A percentile compares a stretch with the other conserved stretches of the same genome.
phyloP scores from a whole-genome alignment of 2,113 vertebrate species.

The Chaenocephalus aceratus region DNA sequence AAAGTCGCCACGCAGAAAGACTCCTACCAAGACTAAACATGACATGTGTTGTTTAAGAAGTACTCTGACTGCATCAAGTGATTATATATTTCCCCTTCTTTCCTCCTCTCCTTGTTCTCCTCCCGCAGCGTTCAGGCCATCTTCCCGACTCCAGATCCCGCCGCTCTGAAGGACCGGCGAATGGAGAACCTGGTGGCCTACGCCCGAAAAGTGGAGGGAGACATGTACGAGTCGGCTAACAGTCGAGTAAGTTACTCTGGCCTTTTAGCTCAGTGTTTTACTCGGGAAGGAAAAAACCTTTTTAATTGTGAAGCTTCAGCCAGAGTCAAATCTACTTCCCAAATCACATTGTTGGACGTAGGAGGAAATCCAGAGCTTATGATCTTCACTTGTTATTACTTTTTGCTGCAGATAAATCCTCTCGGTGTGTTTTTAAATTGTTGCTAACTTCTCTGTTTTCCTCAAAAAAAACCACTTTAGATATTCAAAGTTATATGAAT shows the following conservation, averaged over 20 bases:
- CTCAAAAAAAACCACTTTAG: too few species aligned
- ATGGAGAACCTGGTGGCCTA: slow-evolving; percentile 99
- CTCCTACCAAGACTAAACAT: too few species aligned
- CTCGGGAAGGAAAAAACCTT: background rate
- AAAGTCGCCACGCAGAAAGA: background rate
- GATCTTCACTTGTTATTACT: too few species aligned
- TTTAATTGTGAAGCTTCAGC: background rate
- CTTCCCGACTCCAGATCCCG: slow-evolving; percentile 97
- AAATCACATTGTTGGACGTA: background rate
- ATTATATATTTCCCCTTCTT: background rate
- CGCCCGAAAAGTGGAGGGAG: slow-evolving; percentile 97
- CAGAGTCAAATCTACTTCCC: background rate
- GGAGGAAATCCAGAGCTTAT: too few species aligned
- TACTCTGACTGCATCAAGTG: background rate
- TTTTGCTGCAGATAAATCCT: background rate
- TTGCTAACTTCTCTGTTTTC: too few species aligned
- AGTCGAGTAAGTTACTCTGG: slow-evolving; percentile 86
- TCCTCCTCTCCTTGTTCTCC: background rate
- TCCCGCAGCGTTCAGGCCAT: slow-evolving; percentile 94
- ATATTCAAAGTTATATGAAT: too few species aligned
- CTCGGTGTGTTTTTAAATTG: too few species aligned
- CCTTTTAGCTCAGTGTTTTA: background rate
- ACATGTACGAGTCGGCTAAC: slow-evolving; percentile 98
- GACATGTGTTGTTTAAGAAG: background rate
- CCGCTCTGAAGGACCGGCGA: slow-evolving; percentile 95